Base-by-base conservation (phyloP, 2,113 vertebrate genomes). In the Chelonoidis abingdonii region DNA sequence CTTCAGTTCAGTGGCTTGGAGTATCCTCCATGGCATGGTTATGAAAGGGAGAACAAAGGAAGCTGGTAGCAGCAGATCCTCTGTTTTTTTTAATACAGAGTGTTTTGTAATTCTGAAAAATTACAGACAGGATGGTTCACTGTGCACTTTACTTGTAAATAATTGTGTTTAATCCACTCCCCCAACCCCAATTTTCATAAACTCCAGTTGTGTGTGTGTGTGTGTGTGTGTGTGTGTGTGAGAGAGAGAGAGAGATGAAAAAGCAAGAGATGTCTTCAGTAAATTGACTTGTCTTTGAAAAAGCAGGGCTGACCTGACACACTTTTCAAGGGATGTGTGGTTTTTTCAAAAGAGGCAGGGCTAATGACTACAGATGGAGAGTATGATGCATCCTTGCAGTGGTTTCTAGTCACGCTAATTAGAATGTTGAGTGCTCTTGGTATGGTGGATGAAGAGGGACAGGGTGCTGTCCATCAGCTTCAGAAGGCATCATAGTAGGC, bases 11-110 rank as follows among this genome's bases (percentile, higher is more conserved):
- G 31, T 49, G 47, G 6, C 53, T 75, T 83, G 56, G 27, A 83
- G 17, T 0, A 2, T 4, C 69, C n/a, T 76, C 65, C 3, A 21
- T 47, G 47, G 6, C 50, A 83, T 27, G 1, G 0, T 56, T 84
- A 12, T 69, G 53, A 24, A 44, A 41, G 3, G 19, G 49, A 0
- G 0, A 76, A 69, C 80, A 90, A 65, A 85, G 9, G 4, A 27
- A 62, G 59, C 59, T 6, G 3, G 13, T 62, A 62, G 59, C 53
- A 91, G 83, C 72, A 79, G 31, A 75, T 41, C 38, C 38, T 38
- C n/a, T 9, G 6, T 80, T 94, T 94, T 54, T 4, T 0, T 50
- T 96, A 80, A 49, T 72, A 9, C 24, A 80, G 59, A 4, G 9
- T 59, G 11, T 84, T 81, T 10, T 1, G 0, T 81, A 41, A 76